Evolutionary conservation across 2,113 vertebrate genomes (phyloP), one percentile per base, ranked within the genome.

Genomic region (Bagarius yarrelli): DNA sequence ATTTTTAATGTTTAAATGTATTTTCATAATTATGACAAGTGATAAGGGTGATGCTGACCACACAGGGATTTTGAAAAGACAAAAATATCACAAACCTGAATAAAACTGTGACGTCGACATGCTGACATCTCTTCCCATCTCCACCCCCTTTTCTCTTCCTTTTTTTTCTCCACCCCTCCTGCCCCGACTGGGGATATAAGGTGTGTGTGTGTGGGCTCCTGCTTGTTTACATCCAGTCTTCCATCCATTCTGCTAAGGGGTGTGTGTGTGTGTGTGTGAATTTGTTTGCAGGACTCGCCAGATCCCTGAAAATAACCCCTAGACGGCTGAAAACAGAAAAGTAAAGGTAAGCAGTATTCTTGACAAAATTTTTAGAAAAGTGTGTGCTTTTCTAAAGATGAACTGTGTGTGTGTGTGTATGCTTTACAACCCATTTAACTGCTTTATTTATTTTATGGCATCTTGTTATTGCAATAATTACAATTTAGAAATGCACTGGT

Each of bases 181-280:
- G 80, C 57, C 85, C 83, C 63, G 80, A 53, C 47, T 36, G 72
- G 44, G 75, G 76, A 84, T 86, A 86, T 78, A 86, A 86, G 83
- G 67, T 16, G 44, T 63, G 67, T 13, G 53, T 70, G 64, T 75
- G 66, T n/a, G 70, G n/a, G 3, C 72, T 78, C 34, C 56, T 55
- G 13, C 78, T 78, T 84, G 73, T 86, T 83, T 84, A 52, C 60
- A 36, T 73, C 53, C 80, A 73, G 64, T 77, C 34, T n/a, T 56
- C 44, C 57, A 30, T 78, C 76, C 63, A 80, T 76, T 73, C 66
- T 77, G 75, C 59, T 82, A 66, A 73, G 80, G 78, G 69, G 81
- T 18, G 44, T 25, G 79, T 84, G 76, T 88, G 44, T n/a, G n/a
- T n/a, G n/a, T n/a, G 64, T 64, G 57, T 30, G 47, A 85, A 74